A percentile compares a stretch with the other conserved stretches of the same genome.
Evolutionary conservation across 92 coral and sea anemone species (phyloP).

Genomic region (Bergia puertoricense): DNA sequence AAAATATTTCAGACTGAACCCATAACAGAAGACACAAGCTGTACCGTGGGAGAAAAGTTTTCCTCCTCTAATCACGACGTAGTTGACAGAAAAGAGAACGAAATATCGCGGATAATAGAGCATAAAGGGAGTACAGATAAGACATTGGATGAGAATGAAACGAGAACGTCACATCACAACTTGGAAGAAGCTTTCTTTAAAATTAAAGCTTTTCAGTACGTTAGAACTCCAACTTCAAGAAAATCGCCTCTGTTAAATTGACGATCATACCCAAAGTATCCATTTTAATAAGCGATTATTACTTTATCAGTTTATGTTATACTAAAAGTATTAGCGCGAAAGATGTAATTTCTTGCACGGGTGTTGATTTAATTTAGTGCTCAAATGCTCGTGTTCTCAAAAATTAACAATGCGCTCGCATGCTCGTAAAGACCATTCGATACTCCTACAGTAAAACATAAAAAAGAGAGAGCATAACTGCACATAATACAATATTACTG

Average conservation of each 20-base stretch:
- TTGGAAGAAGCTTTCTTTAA: constrained; percentile 61
- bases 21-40: neutral
- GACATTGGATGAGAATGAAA: neutral
- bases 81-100: neutral
- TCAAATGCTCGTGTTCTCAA: no score
- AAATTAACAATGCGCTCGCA: no score
- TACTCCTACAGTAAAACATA: no score
- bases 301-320: no score
- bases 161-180: constrained; percentile 44
- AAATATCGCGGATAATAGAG: neutral
- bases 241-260: neutral
- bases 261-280: no score
- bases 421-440: no score
- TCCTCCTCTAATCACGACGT: neutral
- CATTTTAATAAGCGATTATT: no score
- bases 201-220: constrained; percentile 39
- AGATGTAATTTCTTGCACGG: no score
- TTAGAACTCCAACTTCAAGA: neutral
- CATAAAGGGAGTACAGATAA: neutral
- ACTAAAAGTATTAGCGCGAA: neutral
- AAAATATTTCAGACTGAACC: neutral
- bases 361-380: no score
- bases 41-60: neutral
- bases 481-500: no score
- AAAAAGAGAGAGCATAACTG: no score